phyloP scores from a whole-genome alignment of 2,113 vertebrate species.

The Potamarius usumacintae region DNA sequence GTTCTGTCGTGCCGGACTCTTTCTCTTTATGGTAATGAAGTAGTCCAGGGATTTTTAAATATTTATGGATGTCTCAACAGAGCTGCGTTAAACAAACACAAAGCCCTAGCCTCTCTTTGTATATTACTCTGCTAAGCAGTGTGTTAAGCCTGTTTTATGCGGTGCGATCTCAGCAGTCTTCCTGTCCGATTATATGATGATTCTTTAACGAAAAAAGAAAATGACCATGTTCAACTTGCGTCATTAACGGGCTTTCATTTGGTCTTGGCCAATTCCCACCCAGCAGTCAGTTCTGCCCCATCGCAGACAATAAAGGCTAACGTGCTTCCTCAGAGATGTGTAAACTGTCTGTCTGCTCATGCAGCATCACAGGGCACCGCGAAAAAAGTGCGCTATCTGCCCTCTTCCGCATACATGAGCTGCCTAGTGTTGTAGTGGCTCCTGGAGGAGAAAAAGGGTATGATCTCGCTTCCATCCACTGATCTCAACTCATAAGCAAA shows the following conservation, averaged over 20 bases:
- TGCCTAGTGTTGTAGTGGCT: not conserved
- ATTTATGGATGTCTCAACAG: not conserved
- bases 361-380: not conserved
- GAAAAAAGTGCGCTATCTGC: not conserved
- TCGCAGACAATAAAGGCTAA: not conserved
- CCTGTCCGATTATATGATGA: not conserved
- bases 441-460: not conserved
- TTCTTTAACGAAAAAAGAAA: not conserved
- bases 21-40: constrained; percentile 2
- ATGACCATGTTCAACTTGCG: not conserved
- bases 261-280: not conserved
- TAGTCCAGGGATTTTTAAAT: constrained; percentile 22
- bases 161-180: not conserved
- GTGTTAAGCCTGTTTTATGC: not conserved
- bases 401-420: not conserved
- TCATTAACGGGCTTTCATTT: not conserved
- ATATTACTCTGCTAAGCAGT: not conserved
- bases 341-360: not conserved
- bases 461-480: not conserved
- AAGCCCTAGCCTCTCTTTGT: not conserved
- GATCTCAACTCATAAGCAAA: not conserved
- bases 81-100: constrained; percentile 12
- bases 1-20: constrained; percentile 1
- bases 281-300: not conserved
- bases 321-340: not conserved